These are phyloP conservation scores for Drosophila subobscura DNA, from an alignment of 1,140 invertebrate species.

Conservation along the genomic window DNA sequence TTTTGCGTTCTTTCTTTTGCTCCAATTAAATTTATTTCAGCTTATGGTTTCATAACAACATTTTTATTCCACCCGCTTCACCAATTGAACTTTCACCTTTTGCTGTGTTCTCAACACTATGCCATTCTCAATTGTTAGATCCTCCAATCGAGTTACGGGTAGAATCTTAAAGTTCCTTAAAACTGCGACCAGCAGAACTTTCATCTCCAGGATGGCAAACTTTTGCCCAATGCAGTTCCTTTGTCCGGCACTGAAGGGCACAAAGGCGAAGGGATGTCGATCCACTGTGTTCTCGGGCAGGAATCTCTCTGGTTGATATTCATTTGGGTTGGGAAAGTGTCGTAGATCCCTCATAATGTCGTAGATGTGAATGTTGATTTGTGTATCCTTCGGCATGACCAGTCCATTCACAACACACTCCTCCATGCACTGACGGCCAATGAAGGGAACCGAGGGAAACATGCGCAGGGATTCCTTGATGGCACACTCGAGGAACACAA, in stretches of 20 bases:
- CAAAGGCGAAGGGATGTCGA: constrained; percentile 84
- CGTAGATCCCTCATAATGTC: constrained; percentile 86
- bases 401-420: constrained; percentile 81
- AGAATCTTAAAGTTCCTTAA: constrained; percentile 69
- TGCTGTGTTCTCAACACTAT: constrained; percentile 59
- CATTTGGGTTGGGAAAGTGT: constrained; percentile 88
- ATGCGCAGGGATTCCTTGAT: constrained; percentile 87
- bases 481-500: constrained; percentile 87
- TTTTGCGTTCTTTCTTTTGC: neutral
- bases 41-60: too few species aligned
- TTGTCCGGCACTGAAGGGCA: constrained; percentile 85
- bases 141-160: constrained; percentile 48
- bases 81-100: constrained; percentile 39
- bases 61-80: too few species aligned
- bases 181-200: constrained; percentile 81
- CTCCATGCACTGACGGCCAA: constrained; percentile 85
- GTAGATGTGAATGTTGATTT: constrained; percentile 83
- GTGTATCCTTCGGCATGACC: constrained; percentile 84
- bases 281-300: constrained; percentile 85
- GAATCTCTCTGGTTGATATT: constrained; percentile 91
- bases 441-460: constrained; percentile 88
- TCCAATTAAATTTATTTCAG: too few species aligned
- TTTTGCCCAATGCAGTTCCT: constrained; percentile 82
- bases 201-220: constrained; percentile 84
- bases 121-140: constrained; percentile 57